Evolutionary conservation across 2,888 invertebrate species (phyloP).

Genomic region (Conistra vaccinii): DNA sequence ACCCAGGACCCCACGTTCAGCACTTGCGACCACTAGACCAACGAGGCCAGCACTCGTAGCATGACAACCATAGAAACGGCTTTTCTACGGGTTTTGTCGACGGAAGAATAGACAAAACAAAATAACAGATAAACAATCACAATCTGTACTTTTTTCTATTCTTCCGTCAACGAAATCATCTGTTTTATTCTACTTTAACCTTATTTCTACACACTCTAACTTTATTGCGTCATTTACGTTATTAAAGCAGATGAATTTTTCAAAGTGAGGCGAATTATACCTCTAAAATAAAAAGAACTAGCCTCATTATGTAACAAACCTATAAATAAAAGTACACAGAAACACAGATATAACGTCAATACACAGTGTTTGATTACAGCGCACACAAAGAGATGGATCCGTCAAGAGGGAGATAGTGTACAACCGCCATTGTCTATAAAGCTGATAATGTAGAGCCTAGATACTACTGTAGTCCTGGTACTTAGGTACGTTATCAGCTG

Average conservation of each 20-base stretch:
- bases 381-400: conserved; percentile 42
- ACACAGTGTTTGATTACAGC: conserved; percentile 40
- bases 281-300: too few species aligned
- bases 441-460: conserved; percentile 23
- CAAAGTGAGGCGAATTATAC: background rate
- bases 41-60: background rate
- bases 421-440: conserved; percentile 38
- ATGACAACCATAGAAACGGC: too few species aligned
- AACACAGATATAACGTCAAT: conserved; percentile 4
- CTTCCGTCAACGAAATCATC: too few species aligned
- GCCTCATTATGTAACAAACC: background rate
- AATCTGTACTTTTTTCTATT: too few species aligned
- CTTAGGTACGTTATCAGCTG: background rate
- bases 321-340: background rate
- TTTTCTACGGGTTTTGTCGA: too few species aligned
- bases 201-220: background rate
- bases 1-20: background rate
- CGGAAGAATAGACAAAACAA: too few species aligned
- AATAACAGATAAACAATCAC: too few species aligned
- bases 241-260: background rate
- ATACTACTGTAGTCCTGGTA: background rate
- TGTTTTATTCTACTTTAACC: too few species aligned
- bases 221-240: background rate
- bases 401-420: conserved; percentile 14
- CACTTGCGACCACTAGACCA: background rate